phyloP scores from a whole-genome alignment of 2,888 invertebrate genomes.

The Eilema griseolum region DNA sequence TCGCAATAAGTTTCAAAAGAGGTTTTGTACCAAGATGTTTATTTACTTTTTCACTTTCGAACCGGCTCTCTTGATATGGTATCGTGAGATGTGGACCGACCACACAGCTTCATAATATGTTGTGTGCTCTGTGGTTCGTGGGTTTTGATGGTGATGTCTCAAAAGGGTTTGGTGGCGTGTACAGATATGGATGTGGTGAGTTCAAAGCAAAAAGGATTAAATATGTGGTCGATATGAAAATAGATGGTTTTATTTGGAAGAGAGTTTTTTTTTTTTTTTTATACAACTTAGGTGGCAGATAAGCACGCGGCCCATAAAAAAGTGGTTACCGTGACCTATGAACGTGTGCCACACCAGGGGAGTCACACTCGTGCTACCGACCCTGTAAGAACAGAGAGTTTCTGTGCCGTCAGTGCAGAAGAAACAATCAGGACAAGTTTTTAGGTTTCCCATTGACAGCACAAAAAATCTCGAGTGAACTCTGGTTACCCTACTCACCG shows the following conservation, averaged over 20 bases:
- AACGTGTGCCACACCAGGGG: too few relatives aligned
- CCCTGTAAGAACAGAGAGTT: too few relatives aligned
- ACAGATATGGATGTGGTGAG: background rate
- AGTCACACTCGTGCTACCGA: too few relatives aligned
- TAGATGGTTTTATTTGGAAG: background rate
- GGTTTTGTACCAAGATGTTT: slow-evolving; percentile 43
- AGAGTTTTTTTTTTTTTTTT: background rate
- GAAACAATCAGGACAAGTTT: too few relatives aligned
- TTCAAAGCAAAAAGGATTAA: background rate
- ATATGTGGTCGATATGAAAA: background rate
- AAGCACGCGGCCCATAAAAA: too few relatives aligned
- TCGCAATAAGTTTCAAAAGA: slow-evolving; percentile 28
- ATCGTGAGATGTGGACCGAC: slow-evolving; percentile 38
- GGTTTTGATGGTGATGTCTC: slow-evolving; percentile 20
- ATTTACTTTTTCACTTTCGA: slow-evolving; percentile 51
- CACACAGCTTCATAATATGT: slow-evolving; percentile 25
- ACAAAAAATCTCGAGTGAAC: too few relatives aligned
- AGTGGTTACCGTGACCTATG: too few relatives aligned
- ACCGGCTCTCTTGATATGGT: slow-evolving; percentile 54
- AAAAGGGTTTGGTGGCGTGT: slow-evolving; percentile 9
- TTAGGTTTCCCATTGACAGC: too few relatives aligned
- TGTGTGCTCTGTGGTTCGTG: slow-evolving; percentile 36
- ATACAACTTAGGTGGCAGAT: too few relatives aligned
- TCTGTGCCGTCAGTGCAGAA: too few relatives aligned
- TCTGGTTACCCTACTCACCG: too few relatives aligned